phyloP scores from a whole-genome alignment of 2,888 invertebrate genomes.

The Xylota segnis region DNA sequence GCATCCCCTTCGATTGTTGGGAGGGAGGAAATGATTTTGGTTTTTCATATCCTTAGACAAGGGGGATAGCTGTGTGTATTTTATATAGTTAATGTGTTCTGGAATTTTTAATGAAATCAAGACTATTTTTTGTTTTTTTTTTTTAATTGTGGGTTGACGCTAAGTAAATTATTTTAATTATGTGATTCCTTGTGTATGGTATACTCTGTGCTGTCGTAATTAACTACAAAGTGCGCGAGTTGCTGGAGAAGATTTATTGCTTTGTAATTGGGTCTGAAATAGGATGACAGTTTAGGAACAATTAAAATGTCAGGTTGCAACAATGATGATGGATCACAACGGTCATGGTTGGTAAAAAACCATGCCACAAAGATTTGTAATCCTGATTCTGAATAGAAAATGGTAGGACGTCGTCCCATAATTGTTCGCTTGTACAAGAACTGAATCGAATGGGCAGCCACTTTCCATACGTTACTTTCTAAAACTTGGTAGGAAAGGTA shows the following conservation, averaged over 20 bases:
- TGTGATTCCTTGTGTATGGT: constrained; percentile 49
- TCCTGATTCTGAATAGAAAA: too few species aligned
- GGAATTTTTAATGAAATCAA: constrained; percentile 70
- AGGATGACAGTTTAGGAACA: constrained; percentile 62
- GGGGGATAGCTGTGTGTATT: background rate
- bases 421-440: too few species aligned
- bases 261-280: constrained; percentile 61
- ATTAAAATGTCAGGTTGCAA: constrained; percentile 57
- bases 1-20: constrained; percentile 65
- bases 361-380: background rate
- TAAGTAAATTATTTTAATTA: constrained; percentile 58
- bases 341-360: background rate
- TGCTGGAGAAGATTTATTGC: constrained; percentile 55
- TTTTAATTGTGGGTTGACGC: constrained; percentile 33
- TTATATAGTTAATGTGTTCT: constrained; percentile 12
- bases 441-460: too few species aligned
- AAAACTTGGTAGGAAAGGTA: too few species aligned
- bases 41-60: constrained; percentile 32
- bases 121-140: constrained; percentile 38
- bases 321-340: constrained; percentile 52
- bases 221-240: constrained; percentile 28
- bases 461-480: too few species aligned
- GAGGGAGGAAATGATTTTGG: constrained; percentile 47
- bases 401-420: too few species aligned
- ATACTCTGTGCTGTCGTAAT: constrained; percentile 43